These are phyloP conservation scores for Argyra leucocephala DNA, from an alignment of 2,888 invertebrate species.

Conservation along the genomic window DNA sequence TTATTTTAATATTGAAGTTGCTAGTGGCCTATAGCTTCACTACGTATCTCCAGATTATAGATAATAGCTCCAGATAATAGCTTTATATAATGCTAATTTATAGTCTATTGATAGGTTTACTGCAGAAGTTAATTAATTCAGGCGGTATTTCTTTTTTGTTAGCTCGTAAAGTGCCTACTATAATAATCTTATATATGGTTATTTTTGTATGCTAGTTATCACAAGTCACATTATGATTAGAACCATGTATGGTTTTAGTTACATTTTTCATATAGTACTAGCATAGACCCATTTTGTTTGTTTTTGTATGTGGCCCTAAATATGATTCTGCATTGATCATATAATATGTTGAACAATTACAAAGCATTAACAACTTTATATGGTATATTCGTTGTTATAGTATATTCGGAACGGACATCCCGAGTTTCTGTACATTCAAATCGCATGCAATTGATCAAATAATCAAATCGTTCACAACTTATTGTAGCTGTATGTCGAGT, in stretches of 20 bases:
- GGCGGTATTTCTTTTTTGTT: conserved; percentile 33
- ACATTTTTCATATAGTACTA: conserved; percentile 23
- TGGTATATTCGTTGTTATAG: conserved; percentile 16
- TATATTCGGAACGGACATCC: too few species aligned
- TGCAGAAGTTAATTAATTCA: conserved; percentile 28
- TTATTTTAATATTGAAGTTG: too few species aligned
- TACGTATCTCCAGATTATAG: too few species aligned
- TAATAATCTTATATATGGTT: conserved; percentile 27
- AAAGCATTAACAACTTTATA: conserved; percentile 19
- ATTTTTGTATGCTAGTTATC: conserved; percentile 35
- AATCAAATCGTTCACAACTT: too few species aligned
- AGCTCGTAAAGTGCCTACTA: conserved; percentile 28
- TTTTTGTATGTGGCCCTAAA: conserved; percentile 21
- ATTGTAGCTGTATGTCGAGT: too few species aligned
- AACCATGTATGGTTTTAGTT: conserved; percentile 21
- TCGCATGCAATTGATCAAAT: too few species aligned
- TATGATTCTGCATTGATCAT: conserved; percentile 23
- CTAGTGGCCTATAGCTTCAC: too few species aligned
- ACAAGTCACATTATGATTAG: conserved; percentile 24
- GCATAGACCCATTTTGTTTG: conserved; percentile 17
- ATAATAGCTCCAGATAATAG: too few species aligned
- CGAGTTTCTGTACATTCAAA: too few species aligned
- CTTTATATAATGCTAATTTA: too few species aligned
- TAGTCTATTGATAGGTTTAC: too few species aligned
- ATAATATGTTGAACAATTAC: conserved; percentile 22